Percentiles rank a stretch among this genome's conserved stretches.
Evolutionary conservation across 2,797 vertebrate species (phyloP).

Genomic region (Loris lydekkerianus): DNA sequence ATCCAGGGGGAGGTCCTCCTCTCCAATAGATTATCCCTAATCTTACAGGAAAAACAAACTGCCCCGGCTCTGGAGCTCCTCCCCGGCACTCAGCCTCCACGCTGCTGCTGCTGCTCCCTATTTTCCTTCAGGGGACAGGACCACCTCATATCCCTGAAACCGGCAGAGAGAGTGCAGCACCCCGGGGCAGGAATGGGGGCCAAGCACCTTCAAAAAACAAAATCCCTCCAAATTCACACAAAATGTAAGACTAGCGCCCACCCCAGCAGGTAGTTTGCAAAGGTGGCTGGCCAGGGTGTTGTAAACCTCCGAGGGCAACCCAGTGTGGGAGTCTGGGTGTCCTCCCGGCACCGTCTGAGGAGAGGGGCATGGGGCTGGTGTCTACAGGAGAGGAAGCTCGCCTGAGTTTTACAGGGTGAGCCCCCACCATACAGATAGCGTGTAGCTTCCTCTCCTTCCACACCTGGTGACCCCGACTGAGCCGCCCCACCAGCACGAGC

Average conservation of each 20-base stretch:
- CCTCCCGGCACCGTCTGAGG: not conserved
- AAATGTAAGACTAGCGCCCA: no score
- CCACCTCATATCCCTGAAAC: fast-evolving
- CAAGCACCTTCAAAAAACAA: not conserved
- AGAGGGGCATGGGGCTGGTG: not conserved
- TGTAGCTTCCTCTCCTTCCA: fast-evolving
- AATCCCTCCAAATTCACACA: not conserved
- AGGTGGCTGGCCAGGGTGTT: no score
- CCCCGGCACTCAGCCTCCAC: fast-evolving
- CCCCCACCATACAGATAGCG: fast-evolving
- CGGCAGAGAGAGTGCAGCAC: fast-evolving
- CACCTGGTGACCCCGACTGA: not conserved
- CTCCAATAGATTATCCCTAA: not conserved
- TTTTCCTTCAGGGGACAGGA: not conserved
- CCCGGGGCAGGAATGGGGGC: not conserved
- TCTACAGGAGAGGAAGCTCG: fast-evolving
- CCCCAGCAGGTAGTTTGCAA: not conserved
- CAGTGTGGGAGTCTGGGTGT: fast-evolving
- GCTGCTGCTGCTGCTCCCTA: fast-evolving
- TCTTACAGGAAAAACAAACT: not conserved
- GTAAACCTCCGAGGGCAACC: fast-evolving
- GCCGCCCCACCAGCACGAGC: fast-evolving
- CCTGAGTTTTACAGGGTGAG: not conserved
- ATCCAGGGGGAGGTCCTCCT: not conserved
- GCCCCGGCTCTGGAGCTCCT: no score